A percentile compares a stretch with the other conserved stretches of the same genome.
phyloP scores from a whole-genome alignment of 2,113 vertebrate species.

The Coptodon rendalli region DNA sequence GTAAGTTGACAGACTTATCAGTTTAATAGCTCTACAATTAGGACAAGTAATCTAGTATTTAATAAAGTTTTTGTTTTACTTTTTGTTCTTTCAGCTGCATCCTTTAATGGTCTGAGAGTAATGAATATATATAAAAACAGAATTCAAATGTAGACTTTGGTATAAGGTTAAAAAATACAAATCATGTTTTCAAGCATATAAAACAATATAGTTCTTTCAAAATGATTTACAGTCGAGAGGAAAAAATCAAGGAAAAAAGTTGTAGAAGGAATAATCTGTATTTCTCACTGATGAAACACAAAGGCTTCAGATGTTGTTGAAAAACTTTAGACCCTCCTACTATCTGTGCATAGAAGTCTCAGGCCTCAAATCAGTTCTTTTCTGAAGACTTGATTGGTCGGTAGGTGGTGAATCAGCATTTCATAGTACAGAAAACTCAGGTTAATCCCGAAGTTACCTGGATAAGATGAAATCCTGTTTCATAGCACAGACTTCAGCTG shows the following conservation, averaged over 20 bases:
- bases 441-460: not conserved
- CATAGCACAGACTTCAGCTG: not conserved
- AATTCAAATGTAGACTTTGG: not conserved
- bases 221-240: not conserved
- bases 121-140: not conserved
- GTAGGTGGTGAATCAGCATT: not conserved
- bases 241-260: not conserved
- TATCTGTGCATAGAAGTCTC: not conserved
- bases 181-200: not conserved
- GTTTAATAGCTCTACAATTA: not conserved
- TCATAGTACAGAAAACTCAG: not conserved
- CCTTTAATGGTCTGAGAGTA: not conserved
- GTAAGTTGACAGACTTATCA: not conserved
- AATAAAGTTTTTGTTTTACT: not conserved
- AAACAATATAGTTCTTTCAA: not conserved
- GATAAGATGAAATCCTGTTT: not conserved
- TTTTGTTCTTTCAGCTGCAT: not conserved
- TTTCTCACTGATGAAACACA: not conserved
- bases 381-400: not conserved
- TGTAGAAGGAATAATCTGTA: not conserved
- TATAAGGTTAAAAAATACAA: not conserved
- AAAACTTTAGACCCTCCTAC: not conserved
- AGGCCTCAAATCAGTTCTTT: not conserved
- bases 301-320: not conserved
- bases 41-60: not conserved